These are phyloP conservation scores for Gymnothorax javanicus DNA, from an alignment of 2,797 vertebrate species.

Conservation along the genomic window DNA sequence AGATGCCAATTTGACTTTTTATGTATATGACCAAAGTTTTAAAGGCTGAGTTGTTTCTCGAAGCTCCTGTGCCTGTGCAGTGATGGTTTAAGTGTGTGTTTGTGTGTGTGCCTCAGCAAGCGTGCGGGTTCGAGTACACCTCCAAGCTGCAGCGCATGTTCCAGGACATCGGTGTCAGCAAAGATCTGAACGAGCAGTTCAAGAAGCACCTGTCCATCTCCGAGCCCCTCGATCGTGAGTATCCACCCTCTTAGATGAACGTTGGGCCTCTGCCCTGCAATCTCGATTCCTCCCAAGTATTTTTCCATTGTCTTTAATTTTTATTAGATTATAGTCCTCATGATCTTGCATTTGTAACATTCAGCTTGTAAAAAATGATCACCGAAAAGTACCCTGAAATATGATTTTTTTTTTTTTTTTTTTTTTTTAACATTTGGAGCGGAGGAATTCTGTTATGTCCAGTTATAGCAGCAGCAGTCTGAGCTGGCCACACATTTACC, in stretches of 20 bases:
- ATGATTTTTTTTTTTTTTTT: background rate
- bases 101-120: slow-evolving; percentile 82
- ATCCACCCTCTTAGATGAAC: background rate
- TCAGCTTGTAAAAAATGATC: background rate
- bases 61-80: background rate
- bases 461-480: too few species aligned
- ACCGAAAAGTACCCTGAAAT: background rate
- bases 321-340: background rate
- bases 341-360: background rate
- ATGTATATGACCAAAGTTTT: background rate
- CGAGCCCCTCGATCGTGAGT: slow-evolving; percentile 88
- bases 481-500: too few species aligned
- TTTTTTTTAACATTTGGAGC: background rate
- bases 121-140: slow-evolving; percentile 97
- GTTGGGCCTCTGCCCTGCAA: background rate
- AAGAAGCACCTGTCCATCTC: slow-evolving; percentile 97
- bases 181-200: slow-evolving; percentile 97
- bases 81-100: background rate
- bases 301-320: background rate
- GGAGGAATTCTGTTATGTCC: too few species aligned
- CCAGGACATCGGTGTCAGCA: slow-evolving; percentile 98
- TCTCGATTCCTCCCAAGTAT: background rate
- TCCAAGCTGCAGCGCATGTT: slow-evolving; percentile 99
- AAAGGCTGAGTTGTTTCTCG: background rate
- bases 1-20: background rate